Percentiles rank a stretch among this genome's conserved stretches.
Conservation (phyloP, 2,888 invertebrate species). For the Dexiosoma caninum region DNA sequence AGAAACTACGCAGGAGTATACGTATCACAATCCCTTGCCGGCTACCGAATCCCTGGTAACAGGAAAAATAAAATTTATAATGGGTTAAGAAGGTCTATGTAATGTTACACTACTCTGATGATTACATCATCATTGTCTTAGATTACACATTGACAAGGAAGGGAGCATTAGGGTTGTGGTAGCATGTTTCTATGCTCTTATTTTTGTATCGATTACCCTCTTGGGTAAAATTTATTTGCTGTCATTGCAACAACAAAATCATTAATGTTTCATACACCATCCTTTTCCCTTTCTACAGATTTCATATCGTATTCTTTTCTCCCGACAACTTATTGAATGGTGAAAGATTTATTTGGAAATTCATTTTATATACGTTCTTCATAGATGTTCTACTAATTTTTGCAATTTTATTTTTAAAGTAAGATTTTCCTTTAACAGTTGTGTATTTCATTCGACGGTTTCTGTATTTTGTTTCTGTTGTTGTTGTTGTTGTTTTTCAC, state of each 20-base stretch:
- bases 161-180: conserved; percentile 14
- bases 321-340: conserved; percentile 49
- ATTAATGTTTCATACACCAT: conserved; percentile 34
- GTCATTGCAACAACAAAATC: conserved; percentile 68
- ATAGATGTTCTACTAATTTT: background rate
- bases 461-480: background rate
- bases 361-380: conserved; percentile 15
- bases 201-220: conserved; percentile 75
- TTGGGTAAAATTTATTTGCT: conserved; percentile 77
- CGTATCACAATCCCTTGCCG: background rate
- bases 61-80: conserved; percentile 45
- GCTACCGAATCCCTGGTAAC: background rate
- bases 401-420: background rate
- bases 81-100: conserved; percentile 43
- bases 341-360: conserved; percentile 55
- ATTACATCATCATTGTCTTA: conserved; percentile 63
- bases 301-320: conserved; percentile 25
- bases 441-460: background rate
- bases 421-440: background rate
- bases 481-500: background rate
- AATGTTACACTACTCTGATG: conserved; percentile 25
- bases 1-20: no score
- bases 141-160: conserved; percentile 38
- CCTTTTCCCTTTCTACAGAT: background rate
- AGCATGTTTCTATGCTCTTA: conserved; percentile 38